These are phyloP conservation scores for Lydus trimaculatus DNA, from an alignment of 2,888 invertebrate genomes.

Conservation along the genomic window DNA sequence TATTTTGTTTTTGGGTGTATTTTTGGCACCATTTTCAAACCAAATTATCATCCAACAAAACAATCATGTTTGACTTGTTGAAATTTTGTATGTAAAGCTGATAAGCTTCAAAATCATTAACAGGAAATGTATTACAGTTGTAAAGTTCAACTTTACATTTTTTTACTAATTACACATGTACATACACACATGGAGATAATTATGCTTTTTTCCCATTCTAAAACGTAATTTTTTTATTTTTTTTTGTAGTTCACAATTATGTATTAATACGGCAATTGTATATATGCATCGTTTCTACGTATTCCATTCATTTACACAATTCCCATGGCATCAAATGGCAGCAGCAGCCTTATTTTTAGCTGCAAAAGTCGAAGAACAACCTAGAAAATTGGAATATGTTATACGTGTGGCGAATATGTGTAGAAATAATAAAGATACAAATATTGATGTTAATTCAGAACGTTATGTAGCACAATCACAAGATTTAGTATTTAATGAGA, in stretches of 20 bases:
- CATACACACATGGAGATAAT: slow-evolving; percentile 1
- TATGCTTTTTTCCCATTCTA: not conserved
- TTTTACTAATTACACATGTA: not conserved
- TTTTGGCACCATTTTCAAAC: too few relatives aligned
- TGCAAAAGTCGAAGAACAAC: slow-evolving; percentile 99
- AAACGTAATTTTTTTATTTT: slow-evolving; percentile 14
- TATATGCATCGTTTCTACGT: slow-evolving; percentile 99
- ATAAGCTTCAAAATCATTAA: too few relatives aligned
- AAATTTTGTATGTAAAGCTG: too few relatives aligned
- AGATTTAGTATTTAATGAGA: slow-evolving; percentile 96
- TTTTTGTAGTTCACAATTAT: slow-evolving; percentile 87
- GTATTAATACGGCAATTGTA: slow-evolving; percentile 98
- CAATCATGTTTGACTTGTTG: too few relatives aligned
- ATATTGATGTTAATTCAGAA: slow-evolving; percentile 79
- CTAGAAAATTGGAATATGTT: slow-evolving; percentile 96
- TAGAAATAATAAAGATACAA: slow-evolving; percentile 72
- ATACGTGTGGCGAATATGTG: slow-evolving; percentile 92
- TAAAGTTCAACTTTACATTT: slow-evolving; percentile 10
- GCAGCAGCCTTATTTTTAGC: slow-evolving; percentile 95
- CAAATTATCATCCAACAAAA: too few relatives aligned
- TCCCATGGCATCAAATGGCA: slow-evolving; percentile 93
- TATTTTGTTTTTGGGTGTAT: not conserved
- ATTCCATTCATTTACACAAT: slow-evolving; percentile 95
- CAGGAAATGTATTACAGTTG: not conserved
- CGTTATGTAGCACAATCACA: slow-evolving; percentile 81